These are phyloP conservation scores for Dendrolimus kikuchii DNA, from an alignment of 1,140 invertebrate genomes.

Conservation along the genomic window DNA sequence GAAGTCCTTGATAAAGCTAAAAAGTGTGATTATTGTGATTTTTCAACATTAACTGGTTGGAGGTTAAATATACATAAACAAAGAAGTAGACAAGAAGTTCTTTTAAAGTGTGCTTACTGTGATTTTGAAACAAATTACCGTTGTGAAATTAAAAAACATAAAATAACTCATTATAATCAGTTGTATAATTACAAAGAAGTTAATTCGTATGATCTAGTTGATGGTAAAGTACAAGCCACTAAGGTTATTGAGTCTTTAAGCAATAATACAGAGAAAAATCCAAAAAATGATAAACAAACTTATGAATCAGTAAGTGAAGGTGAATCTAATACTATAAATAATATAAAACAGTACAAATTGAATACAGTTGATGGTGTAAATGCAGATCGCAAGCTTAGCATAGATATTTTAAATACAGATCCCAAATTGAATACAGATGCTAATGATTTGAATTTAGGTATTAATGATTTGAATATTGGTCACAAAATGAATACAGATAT, in stretches of 20 bases:
- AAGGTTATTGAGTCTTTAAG: background rate
- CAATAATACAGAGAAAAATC: background rate
- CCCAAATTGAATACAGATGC: too few relatives aligned
- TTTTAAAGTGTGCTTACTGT: slow-evolving; percentile 31
- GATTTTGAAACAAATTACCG: slow-evolving; percentile 31
- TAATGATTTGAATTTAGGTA: too few relatives aligned
- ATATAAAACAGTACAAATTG: too few relatives aligned
- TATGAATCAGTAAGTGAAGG: too few relatives aligned
- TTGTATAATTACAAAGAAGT: slow-evolving; percentile 15
- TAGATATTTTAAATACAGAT: too few relatives aligned
- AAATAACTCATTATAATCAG: slow-evolving; percentile 27
- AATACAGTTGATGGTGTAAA: too few relatives aligned
- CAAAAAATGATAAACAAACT: background rate
- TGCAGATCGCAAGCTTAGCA: too few relatives aligned
- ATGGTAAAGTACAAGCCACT: background rate
- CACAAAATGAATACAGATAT: too few relatives aligned
- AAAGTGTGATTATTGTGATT: slow-evolving; percentile 42
- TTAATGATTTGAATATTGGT: too few relatives aligned
- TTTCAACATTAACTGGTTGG: slow-evolving; percentile 38
- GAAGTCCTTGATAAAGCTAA: slow-evolving; percentile 31
- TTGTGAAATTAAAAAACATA: slow-evolving; percentile 43
- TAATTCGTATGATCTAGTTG: background rate
- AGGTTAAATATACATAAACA: slow-evolving; percentile 37
- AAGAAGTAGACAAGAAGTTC: slow-evolving; percentile 24
- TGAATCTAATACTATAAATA: too few relatives aligned